phyloP scores from a whole-genome alignment of 2,113 vertebrate genomes.

The Hiodon alosoides region DNA sequence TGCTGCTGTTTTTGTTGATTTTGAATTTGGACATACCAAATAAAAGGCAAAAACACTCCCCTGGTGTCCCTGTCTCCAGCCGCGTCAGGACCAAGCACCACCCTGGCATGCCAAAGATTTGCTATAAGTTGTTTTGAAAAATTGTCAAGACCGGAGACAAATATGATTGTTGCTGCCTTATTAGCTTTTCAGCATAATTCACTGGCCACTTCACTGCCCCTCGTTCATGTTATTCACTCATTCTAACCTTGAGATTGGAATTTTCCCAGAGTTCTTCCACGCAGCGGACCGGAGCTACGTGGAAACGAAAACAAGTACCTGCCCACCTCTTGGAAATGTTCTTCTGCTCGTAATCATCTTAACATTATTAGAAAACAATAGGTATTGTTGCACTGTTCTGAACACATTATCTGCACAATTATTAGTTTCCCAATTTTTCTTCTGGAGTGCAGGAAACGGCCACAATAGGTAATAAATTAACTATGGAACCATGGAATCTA shows the following conservation, averaged over 20 bases:
- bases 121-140: not conserved
- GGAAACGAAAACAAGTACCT: constrained; percentile 37
- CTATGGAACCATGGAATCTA: constrained; percentile 46
- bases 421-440: constrained; percentile 55
- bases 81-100: too few species aligned
- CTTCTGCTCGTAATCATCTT: constrained; percentile 46
- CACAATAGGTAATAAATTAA: constrained; percentile 72
- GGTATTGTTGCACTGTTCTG: constrained; percentile 58
- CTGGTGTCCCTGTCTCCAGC: too few species aligned
- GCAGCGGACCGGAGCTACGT: constrained; percentile 29
- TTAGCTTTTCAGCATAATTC: constrained; percentile 29
- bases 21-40: too few species aligned
- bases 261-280: constrained; percentile 44
- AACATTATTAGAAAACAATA: constrained; percentile 67
- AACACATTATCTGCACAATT: constrained; percentile 59
- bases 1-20: too few species aligned
- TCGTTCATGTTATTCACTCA: constrained; percentile 25
- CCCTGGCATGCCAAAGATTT: too few species aligned
- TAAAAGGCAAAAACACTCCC: too few species aligned
- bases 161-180: constrained; percentile 34
- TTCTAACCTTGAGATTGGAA: constrained; percentile 27
- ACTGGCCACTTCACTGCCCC: constrained; percentile 41
- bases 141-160: constrained; percentile 35
- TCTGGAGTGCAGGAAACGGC: constrained; percentile 60
- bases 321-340: constrained; percentile 52